A percentile compares a stretch with the other conserved stretches of the same genome.
These are phyloP conservation scores for Gandaritis pyraliata DNA, from an alignment of 2,888 invertebrate genomes.

Conservation along the genomic window DNA sequence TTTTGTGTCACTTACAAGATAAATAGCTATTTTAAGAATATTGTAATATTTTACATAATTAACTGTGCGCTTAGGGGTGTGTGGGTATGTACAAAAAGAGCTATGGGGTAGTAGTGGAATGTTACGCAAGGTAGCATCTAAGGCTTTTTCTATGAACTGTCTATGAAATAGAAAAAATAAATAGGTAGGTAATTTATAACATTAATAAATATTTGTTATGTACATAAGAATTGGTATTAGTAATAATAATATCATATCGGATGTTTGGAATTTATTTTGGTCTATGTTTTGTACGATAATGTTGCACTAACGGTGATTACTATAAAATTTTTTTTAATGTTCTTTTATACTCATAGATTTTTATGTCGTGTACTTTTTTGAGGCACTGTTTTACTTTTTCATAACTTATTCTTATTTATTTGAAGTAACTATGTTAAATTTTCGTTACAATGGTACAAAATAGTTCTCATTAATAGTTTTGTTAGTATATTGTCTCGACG, in stretches of 20 bases:
- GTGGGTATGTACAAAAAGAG: conserved; percentile 54
- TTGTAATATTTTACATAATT: conserved; percentile 24
- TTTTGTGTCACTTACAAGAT: conserved; percentile 25
- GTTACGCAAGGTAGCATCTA: conserved; percentile 76
- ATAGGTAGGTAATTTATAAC: conserved; percentile 60
- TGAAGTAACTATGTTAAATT: conserved; percentile 18
- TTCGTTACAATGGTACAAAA: conserved; percentile 25
- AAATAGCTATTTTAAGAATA: conserved; percentile 26
- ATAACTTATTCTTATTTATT: conserved; percentile 26
- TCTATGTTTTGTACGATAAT: conserved; percentile 80
- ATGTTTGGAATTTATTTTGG: conserved; percentile 77
- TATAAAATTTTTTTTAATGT: conserved; percentile 44
- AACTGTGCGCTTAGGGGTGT: conserved; percentile 55
- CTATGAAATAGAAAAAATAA: conserved; percentile 56
- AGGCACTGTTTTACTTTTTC: conserved; percentile 59
- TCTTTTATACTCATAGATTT: conserved; percentile 32
- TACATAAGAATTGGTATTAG: conserved; percentile 59
- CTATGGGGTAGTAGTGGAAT: conserved; percentile 70
- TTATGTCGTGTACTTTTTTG: conserved; percentile 52
- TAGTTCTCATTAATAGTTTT: conserved; percentile 14
- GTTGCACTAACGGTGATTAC: conserved; percentile 73
- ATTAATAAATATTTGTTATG: conserved; percentile 67
- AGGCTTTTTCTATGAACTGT: conserved; percentile 69
- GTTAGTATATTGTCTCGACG: conserved; percentile 66
- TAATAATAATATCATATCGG: conserved; percentile 41